These are phyloP conservation scores for Panopea generosa DNA, from an alignment of 2,888 invertebrate species.

Conservation along the genomic window DNA sequence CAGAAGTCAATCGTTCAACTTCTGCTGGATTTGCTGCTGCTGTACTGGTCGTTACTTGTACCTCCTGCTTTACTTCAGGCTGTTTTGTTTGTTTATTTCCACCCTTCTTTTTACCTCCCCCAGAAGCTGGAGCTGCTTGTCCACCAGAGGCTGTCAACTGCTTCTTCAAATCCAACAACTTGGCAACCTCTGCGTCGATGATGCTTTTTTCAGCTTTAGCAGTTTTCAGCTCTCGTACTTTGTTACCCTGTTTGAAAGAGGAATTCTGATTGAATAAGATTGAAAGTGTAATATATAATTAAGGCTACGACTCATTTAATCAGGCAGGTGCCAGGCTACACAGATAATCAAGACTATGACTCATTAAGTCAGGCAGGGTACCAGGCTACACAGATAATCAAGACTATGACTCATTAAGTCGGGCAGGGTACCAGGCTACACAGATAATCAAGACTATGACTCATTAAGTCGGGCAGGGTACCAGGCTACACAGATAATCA, in stretches of 20 bases:
- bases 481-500: no score
- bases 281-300: no score
- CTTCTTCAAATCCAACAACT: conserved; percentile 91
- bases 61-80: conserved; percentile 8
- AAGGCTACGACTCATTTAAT: no score
- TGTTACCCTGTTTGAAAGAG: conserved; percentile 89
- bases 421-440: no score
- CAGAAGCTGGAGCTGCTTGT: conserved; percentile 50
- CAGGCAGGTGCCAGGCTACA: no score
- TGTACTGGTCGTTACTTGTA: conserved; percentile 8
- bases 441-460: no score
- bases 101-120: conserved; percentile 40
- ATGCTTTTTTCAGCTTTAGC: conserved; percentile 91
- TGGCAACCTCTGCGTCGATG: conserved; percentile 92
- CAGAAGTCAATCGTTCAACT: conserved; percentile 86
- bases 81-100: conserved; percentile 10
- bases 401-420: no score
- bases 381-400: no score
- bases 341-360: no score
- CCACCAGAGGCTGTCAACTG: conserved; percentile 86
- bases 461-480: no score
- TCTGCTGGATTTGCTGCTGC: conserved; percentile 62
- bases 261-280: no score
- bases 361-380: no score
- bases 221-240: conserved; percentile 92